These are phyloP conservation scores for Perizoma flavofasciatum DNA, from an alignment of 2,888 invertebrate species.

Conservation along the genomic window DNA sequence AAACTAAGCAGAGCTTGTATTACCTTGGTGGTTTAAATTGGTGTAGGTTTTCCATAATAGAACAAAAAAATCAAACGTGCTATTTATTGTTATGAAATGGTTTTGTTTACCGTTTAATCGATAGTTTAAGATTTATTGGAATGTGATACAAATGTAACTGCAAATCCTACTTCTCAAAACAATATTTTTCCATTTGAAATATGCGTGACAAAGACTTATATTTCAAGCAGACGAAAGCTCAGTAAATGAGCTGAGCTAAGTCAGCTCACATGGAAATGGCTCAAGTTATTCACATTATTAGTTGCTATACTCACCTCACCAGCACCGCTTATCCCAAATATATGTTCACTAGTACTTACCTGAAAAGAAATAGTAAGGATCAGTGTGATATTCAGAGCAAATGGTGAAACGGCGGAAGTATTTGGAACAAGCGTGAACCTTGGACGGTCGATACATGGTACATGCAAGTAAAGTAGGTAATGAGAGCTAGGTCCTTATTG, in stretches of 20 bases:
- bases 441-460: slow-evolving; percentile 4
- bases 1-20: no score
- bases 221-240: slow-evolving; percentile 35
- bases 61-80: no score
- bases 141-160: not conserved
- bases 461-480: slow-evolving; percentile 2
- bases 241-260: no score
- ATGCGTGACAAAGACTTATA: slow-evolving; percentile 46
- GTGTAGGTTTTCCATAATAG: no score
- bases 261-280: slow-evolving; percentile 37
- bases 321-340: slow-evolving; percentile 30
- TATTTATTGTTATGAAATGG: no score
- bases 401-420: slow-evolving; percentile 7
- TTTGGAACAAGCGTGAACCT: slow-evolving; percentile 8
- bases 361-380: slow-evolving; percentile 47
- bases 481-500: not conserved
- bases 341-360: slow-evolving; percentile 51
- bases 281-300: slow-evolving; percentile 35
- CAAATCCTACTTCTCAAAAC: slow-evolving; percentile 1
- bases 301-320: slow-evolving; percentile 53
- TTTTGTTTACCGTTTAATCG: no score
- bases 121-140: no score
- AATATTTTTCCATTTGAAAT: slow-evolving; percentile 15
- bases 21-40: no score
- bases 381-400: slow-evolving; percentile 37